Evolutionary conservation across 1,140 invertebrate species (phyloP), one percentile per base, ranked within the genome.

Genomic region (Lithobius niger): DNA sequence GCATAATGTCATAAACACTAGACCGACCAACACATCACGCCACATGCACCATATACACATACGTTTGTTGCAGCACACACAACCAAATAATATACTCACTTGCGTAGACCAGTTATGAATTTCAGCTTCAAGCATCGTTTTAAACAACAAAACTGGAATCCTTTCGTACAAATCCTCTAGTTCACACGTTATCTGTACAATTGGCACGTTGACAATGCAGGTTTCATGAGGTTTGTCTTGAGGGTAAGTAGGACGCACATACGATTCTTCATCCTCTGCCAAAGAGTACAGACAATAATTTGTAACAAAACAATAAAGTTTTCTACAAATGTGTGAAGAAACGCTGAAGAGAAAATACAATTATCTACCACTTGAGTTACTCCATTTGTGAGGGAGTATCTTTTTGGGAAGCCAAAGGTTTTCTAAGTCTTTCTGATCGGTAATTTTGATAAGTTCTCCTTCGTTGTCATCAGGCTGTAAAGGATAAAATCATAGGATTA

Each of bases 401-500:
- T 81, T 79, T 65, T 81, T 83, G 0, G 84, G 80, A 28, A 78
- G 78, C 86, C 86, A 89, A 1, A 89, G 68, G 67, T 86, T 81
- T 59, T 78, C 78, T 36, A 60, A 19, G 42, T 65, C 60, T 69
- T 62, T 31, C 75, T 70, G 40, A 51, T 26, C 19, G 4, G 6
- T 6, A 51, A 27, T 26, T 4, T 51, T 16, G 27, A 27, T 26
- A 10, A 51, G 18, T 45, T 45, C 43, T 45, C 19, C 43, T 19
- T 45, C 43, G 22, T 45, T 45, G 19, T 13, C 43, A 45, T 45
- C 43, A 45, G 6, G 18, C 43, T 45, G 18, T 10, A 13, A 45
- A 10, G 22, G n/a, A n/a, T n/a, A n/a, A n/a, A n/a, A n/a, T n/a
- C n/a, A n/a, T n/a, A n/a, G n/a, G n/a, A n/a, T n/a, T n/a, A n/a